Evolutionary conservation across 2,888 invertebrate species (phyloP), one percentile per base, ranked within the genome.

Genomic region (Dorcus parallelipipedus): DNA sequence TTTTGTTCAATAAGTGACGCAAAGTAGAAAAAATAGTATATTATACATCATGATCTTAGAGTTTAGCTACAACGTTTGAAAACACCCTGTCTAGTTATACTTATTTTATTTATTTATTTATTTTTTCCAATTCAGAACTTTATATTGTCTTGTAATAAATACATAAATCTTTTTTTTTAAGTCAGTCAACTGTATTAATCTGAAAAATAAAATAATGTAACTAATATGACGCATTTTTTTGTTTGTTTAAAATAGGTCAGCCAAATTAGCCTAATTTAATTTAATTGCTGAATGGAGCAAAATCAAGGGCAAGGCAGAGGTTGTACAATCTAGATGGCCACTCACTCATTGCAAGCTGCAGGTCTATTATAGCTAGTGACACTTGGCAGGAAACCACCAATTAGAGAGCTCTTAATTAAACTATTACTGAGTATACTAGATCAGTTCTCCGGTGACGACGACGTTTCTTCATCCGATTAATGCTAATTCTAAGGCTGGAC

Each of bases 311-410:
- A 55, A 52, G 51, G 41, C 40, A 51, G 48, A 64, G 60, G 59
- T 58, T 58, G 61, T 53, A 56, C 52, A 61, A 62, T 62, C 55
- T 57, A 61, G 57, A 64, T 62, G 59, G 50, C 48, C 56, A 65
- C 67, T 67, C 69, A 69, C 68, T 20, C 20, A 20, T 20, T 69
- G 67, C 63, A 67, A 48, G 47, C 61, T 59, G 65, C 65, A 65
- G 66, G 63, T 60, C 60, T 59, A 66, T 67, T 69, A 67, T 66
- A 57, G 54, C 60, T 60, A 55, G 60, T 60, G 63, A 67, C 70
- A 71, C 70, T 71, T 67, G 71, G 64, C 74, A 73, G 73, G 74
- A 74, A 73, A 68, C 71, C 69, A 64, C 71, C 72, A 73, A 74
- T 74, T 74, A 74, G 71, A 64, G 59, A 61, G 53, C 65, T 68